Base-by-base conservation (phyloP, 2,113 vertebrate genomes). In the Pyrgilauda ruficollis region DNA sequence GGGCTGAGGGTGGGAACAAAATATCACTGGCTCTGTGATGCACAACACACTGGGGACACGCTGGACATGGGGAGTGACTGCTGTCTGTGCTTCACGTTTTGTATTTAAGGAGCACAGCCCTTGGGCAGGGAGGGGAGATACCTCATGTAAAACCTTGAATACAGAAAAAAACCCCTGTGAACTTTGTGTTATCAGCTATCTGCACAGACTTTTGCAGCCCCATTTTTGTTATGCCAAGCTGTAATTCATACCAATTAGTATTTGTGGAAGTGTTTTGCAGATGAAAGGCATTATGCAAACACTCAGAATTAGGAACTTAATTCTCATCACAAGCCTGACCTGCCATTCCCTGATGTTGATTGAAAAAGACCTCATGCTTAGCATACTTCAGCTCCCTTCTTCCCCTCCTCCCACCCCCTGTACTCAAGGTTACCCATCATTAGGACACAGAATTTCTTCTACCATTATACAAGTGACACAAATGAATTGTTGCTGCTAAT, bases 281-380 rank as follows among this genome's bases (percentile, higher is more conserved):
- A 90, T 73, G 70, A 94, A 93, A 94, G 63, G 70, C 78, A 90
- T 93, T 94, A 96, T 56, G 78, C 72, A 93, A 96, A 89, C 63
- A 75, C 85, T 93, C 41, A 67, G 93, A 91, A 96, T 95, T 95
- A 94, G 74, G 87, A 91, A 79, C 58, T 85, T 95, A 94, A 96
- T 96, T 97, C 91, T 90, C 91, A 83, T 94, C 94, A 96, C 89
- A 96, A 96, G 91, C 78, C 84, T 93, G 95, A 91, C 87, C 89
- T 96, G 87, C 78, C 31, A 83, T 87, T 87, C 90, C 87, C 75
- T 50, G 55, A 73, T 37, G 84, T 66, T 89, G 81, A 79, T 74
- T 87, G 56, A 83, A 76, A 91, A 66, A 77, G 84, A 62, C 75
- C 72, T 93, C 84, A 84, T 78, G 76, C 63, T 74, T 86, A 37